Conservation (phyloP, 2,113 vertebrate genomes). For the Climacteris rufus region DNA sequence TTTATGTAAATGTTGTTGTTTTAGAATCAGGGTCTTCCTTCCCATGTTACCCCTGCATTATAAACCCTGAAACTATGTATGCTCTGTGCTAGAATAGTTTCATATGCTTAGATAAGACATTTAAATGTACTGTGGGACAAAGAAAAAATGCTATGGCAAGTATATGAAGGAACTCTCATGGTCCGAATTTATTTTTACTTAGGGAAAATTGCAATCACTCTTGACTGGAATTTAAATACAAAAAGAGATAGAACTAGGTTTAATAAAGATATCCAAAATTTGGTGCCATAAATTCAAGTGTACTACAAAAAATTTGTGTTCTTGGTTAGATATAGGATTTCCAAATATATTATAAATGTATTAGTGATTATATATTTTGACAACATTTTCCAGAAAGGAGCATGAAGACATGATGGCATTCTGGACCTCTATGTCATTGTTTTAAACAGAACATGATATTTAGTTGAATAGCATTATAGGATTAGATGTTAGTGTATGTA, state of each 20-base stretch:
- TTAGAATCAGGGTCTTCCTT: neutral
- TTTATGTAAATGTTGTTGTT: neutral
- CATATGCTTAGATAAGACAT: neutral
- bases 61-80: neutral
- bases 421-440: neutral
- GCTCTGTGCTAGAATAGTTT: neutral
- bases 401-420: neutral
- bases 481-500: neutral
- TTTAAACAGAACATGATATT: constrained; percentile 24
- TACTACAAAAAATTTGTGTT: neutral
- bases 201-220: neutral
- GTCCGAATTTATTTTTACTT: neutral
- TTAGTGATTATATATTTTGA: neutral
- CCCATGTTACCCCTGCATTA: neutral
- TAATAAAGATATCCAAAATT: neutral
- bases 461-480: neutral
- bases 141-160: neutral
- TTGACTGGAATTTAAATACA: neutral
- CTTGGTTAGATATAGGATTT: neutral
- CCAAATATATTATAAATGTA: neutral
- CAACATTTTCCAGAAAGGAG: neutral
- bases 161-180: neutral
- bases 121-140: neutral
- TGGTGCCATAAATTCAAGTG: neutral
- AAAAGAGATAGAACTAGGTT: neutral